Evolutionary conservation across 2,797 vertebrate species (phyloP).

Genomic region (Melanotaenia boesemani): DNA sequence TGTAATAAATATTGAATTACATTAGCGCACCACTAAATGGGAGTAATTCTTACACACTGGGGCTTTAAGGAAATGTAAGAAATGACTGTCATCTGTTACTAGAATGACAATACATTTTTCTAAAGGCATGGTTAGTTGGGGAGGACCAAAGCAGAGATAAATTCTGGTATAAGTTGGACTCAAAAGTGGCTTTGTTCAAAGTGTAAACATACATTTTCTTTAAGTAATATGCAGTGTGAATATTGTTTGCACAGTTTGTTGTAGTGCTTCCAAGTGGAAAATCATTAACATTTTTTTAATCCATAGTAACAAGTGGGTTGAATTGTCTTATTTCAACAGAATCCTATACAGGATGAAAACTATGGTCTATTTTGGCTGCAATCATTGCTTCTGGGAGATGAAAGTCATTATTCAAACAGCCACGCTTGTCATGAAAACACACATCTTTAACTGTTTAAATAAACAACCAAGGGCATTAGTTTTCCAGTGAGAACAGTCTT

Average conservation of each 20-base stretch:
- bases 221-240: not conserved
- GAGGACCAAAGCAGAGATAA: not conserved
- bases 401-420: constrained; percentile 9
- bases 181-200: too few relatives aligned
- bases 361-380: not conserved
- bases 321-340: not conserved
- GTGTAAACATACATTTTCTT: too few relatives aligned
- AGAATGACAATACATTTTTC: not conserved
- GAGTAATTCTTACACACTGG: too few relatives aligned
- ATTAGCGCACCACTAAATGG: too few relatives aligned
- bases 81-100: too few relatives aligned
- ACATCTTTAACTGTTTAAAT: constrained; percentile 3
- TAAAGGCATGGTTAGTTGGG: not conserved
- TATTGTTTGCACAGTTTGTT: too few relatives aligned
- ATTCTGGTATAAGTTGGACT: too few relatives aligned
- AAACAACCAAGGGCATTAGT: not conserved
- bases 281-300: not conserved
- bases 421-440: not conserved
- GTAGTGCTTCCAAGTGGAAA: not conserved
- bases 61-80: too few relatives aligned
- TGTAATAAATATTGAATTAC: too few relatives aligned
- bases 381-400: constrained; percentile 2
- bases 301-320: not conserved
- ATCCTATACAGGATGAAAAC: not conserved
- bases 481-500: constrained; percentile 5